Evolutionary conservation across 2,113 vertebrate genomes (phyloP).

Genomic region (Ageneiosus marmoratus): DNA sequence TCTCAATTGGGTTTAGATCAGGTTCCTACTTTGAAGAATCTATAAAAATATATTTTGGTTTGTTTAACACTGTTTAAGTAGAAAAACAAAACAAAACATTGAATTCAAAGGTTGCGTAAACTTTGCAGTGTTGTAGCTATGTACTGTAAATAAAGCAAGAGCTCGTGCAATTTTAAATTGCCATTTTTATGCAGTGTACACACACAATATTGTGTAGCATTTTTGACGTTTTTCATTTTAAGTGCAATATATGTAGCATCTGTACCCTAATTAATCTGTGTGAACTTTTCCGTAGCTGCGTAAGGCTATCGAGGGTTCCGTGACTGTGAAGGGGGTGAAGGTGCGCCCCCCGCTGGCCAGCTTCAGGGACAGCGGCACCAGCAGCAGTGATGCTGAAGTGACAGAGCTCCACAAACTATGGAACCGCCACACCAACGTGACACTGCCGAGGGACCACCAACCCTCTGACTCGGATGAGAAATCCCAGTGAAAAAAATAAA

Average conservation of each 20-base stretch:
- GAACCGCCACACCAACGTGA: constrained; percentile 84
- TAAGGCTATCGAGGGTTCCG: constrained; percentile 94
- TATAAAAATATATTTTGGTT: too few relatives aligned
- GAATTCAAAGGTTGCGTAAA: too few relatives aligned
- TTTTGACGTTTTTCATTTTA: too few relatives aligned
- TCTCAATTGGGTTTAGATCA: too few relatives aligned
- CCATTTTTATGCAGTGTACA: too few relatives aligned
- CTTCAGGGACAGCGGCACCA: constrained; percentile 90
- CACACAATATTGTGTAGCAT: too few relatives aligned
- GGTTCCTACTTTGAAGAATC: too few relatives aligned
- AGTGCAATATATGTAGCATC: not conserved
- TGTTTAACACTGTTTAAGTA: too few relatives aligned
- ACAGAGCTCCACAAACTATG: constrained; percentile 91
- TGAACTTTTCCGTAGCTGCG: constrained; percentile 76
- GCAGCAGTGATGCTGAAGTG: constrained; percentile 88
- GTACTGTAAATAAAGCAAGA: too few relatives aligned
- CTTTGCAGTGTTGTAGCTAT: too few relatives aligned
- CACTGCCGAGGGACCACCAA: constrained; percentile 80
- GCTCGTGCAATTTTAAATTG: too few relatives aligned
- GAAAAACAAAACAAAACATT: too few relatives aligned
- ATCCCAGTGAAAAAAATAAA: constrained; percentile 71
- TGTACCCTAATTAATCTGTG: not conserved
- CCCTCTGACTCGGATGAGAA: constrained; percentile 82
- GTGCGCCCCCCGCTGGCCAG: constrained; percentile 92
- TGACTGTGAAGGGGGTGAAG: constrained; percentile 91